Evolutionary conservation across 2,797 vertebrate genomes (phyloP), one percentile per base, ranked within the genome.

Genomic region (Salarias fasciatus): DNA sequence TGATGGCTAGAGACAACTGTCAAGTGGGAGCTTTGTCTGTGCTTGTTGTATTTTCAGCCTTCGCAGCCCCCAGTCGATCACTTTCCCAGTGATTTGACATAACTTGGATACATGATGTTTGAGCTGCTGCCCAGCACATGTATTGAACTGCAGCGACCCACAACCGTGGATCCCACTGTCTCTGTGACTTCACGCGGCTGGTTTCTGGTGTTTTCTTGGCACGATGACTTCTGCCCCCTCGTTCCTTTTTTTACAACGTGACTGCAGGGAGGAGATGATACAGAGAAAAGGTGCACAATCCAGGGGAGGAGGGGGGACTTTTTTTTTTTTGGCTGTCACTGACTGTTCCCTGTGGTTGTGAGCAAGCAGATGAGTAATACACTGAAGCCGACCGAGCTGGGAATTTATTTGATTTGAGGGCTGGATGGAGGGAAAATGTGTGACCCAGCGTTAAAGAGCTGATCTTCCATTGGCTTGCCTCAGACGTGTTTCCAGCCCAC

Each of bases 331-430:
- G 28, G 8, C 76, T 73, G 68, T 70, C 57, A 14, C 53, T 3
- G 50, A 46, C 52, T 53, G 57, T 60, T 65, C 4, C 5, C 2
- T 11, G 33, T n/a, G 35, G 56, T 59, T 77, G 71, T 69, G 38
- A 72, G 44, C 40, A 54, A 83, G 43, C 55, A 70, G 69, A 79
- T 60, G 79, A 83, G 63, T 82, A 68, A 80, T 65, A 67, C 8
- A n/a, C 36, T 5, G 7, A 69, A 79, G 65, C 69, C 53, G 75
- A 85, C 65, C 74, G 74, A 83, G 77, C 66, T 35, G 6, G 33
- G 67, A 52, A 3, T 48, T 70, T 51, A 83, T 86, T 75, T 67
- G 72, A 81, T 77, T 75, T 82, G 77, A 85, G 74, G 84, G 75
- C 69, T 69, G 60, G 70, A 62, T 58, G 30, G 65, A 72, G 71